Percentiles rank a stretch among this genome's conserved stretches.
Conservation (phyloP, 2,113 vertebrate genomes). For the Sorex fumeus region DNA sequence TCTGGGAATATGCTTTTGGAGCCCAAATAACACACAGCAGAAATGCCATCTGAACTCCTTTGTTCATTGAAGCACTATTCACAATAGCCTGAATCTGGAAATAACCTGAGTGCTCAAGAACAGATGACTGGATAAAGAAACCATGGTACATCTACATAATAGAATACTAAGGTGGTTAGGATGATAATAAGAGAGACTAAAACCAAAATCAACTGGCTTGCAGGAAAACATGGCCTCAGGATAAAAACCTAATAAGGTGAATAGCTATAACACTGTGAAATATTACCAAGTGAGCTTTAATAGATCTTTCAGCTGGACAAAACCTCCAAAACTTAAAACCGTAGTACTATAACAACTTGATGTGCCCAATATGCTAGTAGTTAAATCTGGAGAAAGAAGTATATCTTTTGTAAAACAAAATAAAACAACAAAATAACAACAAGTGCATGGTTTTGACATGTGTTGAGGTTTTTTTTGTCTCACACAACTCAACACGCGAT, state of each 20-base stretch:
- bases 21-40: no score
- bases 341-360: not conserved
- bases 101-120: no score
- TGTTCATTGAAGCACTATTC: no score
- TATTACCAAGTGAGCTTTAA: not conserved
- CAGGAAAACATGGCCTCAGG: not conserved
- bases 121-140: no score
- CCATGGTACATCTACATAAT: no score
- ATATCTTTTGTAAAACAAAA: not conserved
- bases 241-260: not conserved
- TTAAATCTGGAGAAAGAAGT: not conserved
- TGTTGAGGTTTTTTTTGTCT: not conserved
- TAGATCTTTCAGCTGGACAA: conserved; percentile 13
- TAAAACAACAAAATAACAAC: not conserved
- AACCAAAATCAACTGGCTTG: not conserved
- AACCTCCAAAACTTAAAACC: not conserved
- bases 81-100: no score
- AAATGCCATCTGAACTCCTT: no score
- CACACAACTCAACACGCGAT: no score
- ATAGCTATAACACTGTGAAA: not conserved
- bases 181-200: not conserved
- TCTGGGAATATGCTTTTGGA: no score
- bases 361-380: not conserved
- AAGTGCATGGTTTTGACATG: not conserved
- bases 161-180: no score